A percentile compares a stretch with the other conserved stretches of the same genome.
These are phyloP conservation scores for Clanis bilineata DNA, from an alignment of 2,888 invertebrate genomes.

Conservation along the genomic window DNA sequence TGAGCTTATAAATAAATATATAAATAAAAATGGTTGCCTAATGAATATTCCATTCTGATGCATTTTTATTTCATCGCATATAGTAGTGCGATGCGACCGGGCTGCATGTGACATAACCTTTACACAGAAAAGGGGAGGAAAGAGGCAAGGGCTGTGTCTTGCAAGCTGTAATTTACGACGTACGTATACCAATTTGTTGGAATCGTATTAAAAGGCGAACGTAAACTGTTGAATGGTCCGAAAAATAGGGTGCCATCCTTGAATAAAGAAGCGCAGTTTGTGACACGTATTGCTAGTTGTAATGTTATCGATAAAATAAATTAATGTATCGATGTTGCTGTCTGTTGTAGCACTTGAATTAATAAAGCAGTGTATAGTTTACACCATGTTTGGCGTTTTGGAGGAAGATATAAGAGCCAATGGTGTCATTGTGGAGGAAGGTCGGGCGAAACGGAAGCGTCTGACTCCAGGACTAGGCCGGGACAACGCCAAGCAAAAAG, in stretches of 20 bases:
- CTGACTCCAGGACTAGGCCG: too few relatives aligned
- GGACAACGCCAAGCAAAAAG: too few relatives aligned
- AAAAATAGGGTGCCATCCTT: constrained; percentile 63
- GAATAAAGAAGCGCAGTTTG: constrained; percentile 28
- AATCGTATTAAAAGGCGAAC: constrained; percentile 73
- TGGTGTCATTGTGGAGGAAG: too few relatives aligned
- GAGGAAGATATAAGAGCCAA: too few relatives aligned
- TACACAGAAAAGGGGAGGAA: constrained; percentile 19
- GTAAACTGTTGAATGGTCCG: constrained; percentile 76
- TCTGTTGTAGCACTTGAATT: too few relatives aligned
- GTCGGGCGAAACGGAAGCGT: too few relatives aligned
- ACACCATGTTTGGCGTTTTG: too few relatives aligned
- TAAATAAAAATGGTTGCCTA: too few relatives aligned
- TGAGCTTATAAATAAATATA: too few relatives aligned
- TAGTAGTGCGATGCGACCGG: not conserved
- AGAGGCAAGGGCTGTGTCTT: constrained; percentile 57
- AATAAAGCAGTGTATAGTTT: too few relatives aligned
- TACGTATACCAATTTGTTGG: constrained; percentile 70
- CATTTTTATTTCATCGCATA: not conserved
- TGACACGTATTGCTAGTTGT: not conserved
- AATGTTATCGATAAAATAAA: not conserved
- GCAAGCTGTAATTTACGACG: constrained; percentile 70
- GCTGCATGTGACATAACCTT: constrained; percentile 21
- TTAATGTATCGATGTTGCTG: not conserved
- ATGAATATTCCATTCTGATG: too few relatives aligned